phyloP scores from a whole-genome alignment of 2,113 vertebrate genomes.

The Catharus fuscescens region DNA sequence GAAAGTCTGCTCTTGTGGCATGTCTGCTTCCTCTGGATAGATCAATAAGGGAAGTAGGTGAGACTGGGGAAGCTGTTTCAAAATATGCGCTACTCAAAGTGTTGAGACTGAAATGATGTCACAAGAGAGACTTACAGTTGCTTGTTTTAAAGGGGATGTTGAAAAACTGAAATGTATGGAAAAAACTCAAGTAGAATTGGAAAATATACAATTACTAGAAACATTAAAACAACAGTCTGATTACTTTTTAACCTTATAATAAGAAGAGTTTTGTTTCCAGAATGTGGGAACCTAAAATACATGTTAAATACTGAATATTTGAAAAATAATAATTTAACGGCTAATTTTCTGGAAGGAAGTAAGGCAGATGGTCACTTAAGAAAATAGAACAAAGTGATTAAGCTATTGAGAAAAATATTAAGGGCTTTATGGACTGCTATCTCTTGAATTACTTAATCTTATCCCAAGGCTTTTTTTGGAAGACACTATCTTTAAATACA shows the following conservation, averaged over 20 bases:
- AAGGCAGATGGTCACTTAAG: background rate
- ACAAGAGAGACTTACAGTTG: background rate
- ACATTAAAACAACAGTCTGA: background rate
- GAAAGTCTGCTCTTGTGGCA: background rate
- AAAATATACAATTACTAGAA: background rate
- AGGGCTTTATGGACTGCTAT: background rate
- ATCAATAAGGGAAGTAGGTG: background rate
- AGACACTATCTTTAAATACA: background rate
- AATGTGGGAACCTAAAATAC: background rate
- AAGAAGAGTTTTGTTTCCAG: background rate
- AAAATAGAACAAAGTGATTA: background rate
- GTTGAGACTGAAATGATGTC: background rate
- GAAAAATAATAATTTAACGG: background rate
- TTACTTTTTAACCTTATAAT: background rate
- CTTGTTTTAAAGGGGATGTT: background rate
- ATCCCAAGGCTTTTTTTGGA: background rate
- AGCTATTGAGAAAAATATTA: background rate
- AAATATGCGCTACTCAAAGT: background rate
- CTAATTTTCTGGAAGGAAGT: background rate
- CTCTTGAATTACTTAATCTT: background rate
- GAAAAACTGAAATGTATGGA: background rate
- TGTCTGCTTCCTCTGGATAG: background rate
- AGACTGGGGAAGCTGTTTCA: background rate
- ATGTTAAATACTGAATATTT: background rate
- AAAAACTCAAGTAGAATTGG: background rate